Conservation (phyloP, 2,888 invertebrate genomes). For the Cordilura impudica region DNA sequence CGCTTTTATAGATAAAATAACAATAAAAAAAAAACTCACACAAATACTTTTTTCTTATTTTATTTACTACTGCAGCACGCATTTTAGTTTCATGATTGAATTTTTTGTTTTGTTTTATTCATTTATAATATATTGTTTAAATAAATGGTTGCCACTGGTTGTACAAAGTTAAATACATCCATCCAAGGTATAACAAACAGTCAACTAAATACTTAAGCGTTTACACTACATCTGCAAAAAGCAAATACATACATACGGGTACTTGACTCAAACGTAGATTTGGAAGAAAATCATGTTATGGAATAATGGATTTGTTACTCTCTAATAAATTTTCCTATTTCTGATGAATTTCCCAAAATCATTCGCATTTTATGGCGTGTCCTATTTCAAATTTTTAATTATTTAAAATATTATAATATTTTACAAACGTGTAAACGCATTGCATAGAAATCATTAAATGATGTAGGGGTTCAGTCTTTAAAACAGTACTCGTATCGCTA, state of each 20-base stretch:
- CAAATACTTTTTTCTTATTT: neutral
- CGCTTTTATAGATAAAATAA: neutral
- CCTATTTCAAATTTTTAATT: too few species aligned
- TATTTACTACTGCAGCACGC: slow-evolving; percentile 21
- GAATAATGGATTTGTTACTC: too few species aligned
- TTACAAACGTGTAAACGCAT: neutral
- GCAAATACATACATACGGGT: too few species aligned
- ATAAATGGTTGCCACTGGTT: slow-evolving; percentile 47
- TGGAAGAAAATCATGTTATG: too few species aligned
- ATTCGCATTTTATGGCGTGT: too few species aligned
- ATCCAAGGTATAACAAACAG: neutral
- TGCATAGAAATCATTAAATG: neutral
- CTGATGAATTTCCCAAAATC: too few species aligned
- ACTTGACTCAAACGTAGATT: too few species aligned
- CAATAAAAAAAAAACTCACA: neutral
- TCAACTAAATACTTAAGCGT: neutral
- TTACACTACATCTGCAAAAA: neutral
- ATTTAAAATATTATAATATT: too few species aligned
- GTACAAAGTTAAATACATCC: neutral
- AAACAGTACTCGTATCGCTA: slow-evolving; percentile 54
- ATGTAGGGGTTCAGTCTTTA: neutral
- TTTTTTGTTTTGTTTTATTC: neutral
- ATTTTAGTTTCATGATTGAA: slow-evolving; percentile 22
- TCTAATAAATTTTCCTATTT: too few species aligned
- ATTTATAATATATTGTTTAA: slow-evolving; percentile 9